Evolutionary conservation across 2,113 vertebrate genomes (phyloP).

Genomic region (Tetrao urogallus): DNA sequence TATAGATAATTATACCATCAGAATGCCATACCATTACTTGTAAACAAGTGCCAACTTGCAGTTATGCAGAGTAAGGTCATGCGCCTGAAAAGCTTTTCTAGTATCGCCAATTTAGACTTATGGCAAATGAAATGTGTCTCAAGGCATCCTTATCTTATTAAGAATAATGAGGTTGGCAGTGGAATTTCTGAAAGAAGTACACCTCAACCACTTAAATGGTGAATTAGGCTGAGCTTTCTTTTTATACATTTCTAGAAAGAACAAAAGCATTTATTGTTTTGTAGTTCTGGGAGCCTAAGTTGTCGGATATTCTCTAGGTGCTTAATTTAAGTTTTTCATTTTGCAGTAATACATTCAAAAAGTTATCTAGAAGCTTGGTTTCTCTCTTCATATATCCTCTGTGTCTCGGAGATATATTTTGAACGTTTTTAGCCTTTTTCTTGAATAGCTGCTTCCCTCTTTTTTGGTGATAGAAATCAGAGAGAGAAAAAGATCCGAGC

Average conservation of each 20-base stretch:
- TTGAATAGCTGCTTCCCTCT: neutral
- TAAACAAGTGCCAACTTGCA: slow-evolving; percentile 11
- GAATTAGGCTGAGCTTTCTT: neutral
- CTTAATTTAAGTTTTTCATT: neutral
- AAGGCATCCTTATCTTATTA: slow-evolving; percentile 13
- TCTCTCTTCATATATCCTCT: neutral
- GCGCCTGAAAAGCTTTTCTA: slow-evolving; percentile 26
- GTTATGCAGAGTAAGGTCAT: slow-evolving; percentile 9
- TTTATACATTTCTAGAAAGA: neutral
- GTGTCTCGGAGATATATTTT: neutral
- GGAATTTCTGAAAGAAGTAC: neutral
- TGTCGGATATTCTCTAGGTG: neutral
- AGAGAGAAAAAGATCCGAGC: no score
- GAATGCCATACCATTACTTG: neutral
- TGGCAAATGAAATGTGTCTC: slow-evolving; percentile 32
- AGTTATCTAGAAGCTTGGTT: neutral
- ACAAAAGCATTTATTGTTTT: neutral
- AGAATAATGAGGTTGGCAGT: slow-evolving; percentile 25
- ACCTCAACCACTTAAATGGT: neutral
- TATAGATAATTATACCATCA: neutral
- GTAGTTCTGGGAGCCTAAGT: neutral
- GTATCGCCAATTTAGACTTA: slow-evolving; percentile 3
- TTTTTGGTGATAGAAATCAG: no score
- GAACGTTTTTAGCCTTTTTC: neutral
- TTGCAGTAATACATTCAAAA: neutral